Evolutionary conservation across 1,140 invertebrate species (phyloP), one percentile per base, ranked within the genome.

Genomic region (Eurosta solidaginis): DNA sequence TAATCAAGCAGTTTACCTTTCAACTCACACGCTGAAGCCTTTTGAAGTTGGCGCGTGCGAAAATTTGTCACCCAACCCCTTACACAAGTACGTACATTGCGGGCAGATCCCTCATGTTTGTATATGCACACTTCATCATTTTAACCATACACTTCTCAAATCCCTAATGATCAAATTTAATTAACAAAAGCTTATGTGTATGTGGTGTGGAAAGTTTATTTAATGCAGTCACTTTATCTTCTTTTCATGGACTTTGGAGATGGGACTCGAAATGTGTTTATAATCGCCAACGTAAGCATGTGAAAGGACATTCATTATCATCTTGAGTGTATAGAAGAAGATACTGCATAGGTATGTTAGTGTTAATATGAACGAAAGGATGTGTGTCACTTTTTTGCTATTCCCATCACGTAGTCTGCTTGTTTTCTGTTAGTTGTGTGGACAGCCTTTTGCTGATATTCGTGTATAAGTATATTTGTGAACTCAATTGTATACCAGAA

Each of bases 161-260:
- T 68, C 59, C 33, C 59, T 68, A 68, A 68, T 68, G 59, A 68
- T 68, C 59, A 68, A 68, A 68, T 68, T 68, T 68, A 68, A 68
- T 68, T 68, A 68, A 68, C 59, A 68, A 68, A 68, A 68, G 59
- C 59, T 68, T 68, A 68, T 68, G 59, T 68, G 36, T 68, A 68
- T 68, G 59, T 20, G 59, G 59, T n/a, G n/a, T 40, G 33, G 59
- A 68, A 68, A 68, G 33, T 68, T 68, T 40, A n/a, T 17, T 29
- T 17, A 33, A 20, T 4, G 27, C 27, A 27, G 27, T 9, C 59
- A 63, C 17, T 63, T 29, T 17, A n/a, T 25, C 3, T 6, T 63
- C 17, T n/a, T n/a, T n/a, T n/a, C n/a, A n/a, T n/a, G n/a, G n/a
- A n/a, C 33, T 1, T 40, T 40, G 7, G 59, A 40, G 40, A 14